phyloP scores from a whole-genome alignment of 2,888 invertebrate species.

The Pheosia gnoma region DNA sequence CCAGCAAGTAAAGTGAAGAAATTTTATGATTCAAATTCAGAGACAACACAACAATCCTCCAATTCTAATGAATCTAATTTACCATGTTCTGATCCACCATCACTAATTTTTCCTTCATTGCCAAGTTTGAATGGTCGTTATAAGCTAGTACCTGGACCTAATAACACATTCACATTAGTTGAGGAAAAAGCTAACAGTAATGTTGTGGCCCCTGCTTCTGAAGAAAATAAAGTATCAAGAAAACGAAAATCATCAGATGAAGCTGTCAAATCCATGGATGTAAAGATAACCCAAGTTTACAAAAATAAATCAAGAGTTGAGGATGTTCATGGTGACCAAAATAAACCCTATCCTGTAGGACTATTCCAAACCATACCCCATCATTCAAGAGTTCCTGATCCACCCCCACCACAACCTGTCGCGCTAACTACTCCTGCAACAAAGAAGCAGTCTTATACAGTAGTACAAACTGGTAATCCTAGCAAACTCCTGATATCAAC shows the following conservation, averaged over 20 bases:
- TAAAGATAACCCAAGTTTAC: neutral
- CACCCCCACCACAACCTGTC: conserved; percentile 34
- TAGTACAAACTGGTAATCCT: conserved; percentile 75
- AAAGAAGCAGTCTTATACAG: conserved; percentile 76
- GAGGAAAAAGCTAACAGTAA: conserved; percentile 48
- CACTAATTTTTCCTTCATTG: conserved; percentile 51
- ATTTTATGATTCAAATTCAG: conserved; percentile 20
- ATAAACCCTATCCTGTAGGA: conserved; percentile 74
- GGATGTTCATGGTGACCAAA: conserved; percentile 43
- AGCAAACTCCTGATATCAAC: conserved; percentile 77
- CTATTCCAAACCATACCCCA: conserved; percentile 65
- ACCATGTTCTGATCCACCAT: conserved; percentile 35
- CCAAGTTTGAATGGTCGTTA: conserved; percentile 66
- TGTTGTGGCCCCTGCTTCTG: conserved; percentile 5
- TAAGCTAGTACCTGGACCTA: conserved; percentile 72
- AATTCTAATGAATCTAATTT: conserved; percentile 16
- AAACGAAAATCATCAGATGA: conserved; percentile 26
- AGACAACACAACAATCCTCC: conserved; percentile 15
- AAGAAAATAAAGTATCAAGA: conserved; percentile 20
- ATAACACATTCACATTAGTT: conserved; percentile 69
- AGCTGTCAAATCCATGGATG: conserved; percentile 9
- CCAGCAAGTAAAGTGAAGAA: conserved; percentile 69
- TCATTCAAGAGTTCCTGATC: conserved; percentile 36
- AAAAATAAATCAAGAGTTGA: conserved; percentile 31
- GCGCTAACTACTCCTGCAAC: conserved; percentile 66